Evolutionary conservation across 2,888 invertebrate species (phyloP).

Genomic region (Bombylius major): DNA sequence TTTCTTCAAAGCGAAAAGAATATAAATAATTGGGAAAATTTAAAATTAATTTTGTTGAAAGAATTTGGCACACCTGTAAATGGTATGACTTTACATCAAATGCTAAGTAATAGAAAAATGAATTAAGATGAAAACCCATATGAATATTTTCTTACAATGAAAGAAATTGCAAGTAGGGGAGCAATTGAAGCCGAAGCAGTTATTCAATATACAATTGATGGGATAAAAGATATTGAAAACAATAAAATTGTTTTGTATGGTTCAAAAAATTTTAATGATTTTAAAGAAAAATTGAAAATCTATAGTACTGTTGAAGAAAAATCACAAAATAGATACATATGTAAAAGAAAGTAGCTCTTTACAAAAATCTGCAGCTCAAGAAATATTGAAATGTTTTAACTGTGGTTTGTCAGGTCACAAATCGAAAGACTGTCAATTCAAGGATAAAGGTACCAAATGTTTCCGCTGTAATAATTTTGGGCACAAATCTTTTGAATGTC

Average conservation of each 20-base stretch:
- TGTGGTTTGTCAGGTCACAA: neutral
- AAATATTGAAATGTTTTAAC: neutral
- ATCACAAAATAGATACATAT: too few relatives aligned
- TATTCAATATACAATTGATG: slow-evolving; percentile 31
- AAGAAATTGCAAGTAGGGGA: slow-evolving; percentile 26
- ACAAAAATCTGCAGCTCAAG: too few relatives aligned
- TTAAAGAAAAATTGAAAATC: slow-evolving; percentile 13
- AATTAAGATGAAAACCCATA: slow-evolving; percentile 23
- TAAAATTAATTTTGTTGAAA: slow-evolving; percentile 4
- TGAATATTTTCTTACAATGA: slow-evolving; percentile 29
- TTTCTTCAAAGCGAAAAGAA: slow-evolving; percentile 9
- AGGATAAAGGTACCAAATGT: too few relatives aligned
- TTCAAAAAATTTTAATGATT: slow-evolving; percentile 9
- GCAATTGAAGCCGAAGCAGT: slow-evolving; percentile 24
- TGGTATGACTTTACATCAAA: slow-evolving; percentile 11
- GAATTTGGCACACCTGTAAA: slow-evolving; percentile 9
- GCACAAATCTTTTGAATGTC: neutral
- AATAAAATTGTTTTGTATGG: slow-evolving; percentile 13
- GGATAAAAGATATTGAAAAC: slow-evolving; percentile 19
- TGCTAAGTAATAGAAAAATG: slow-evolving; percentile 20
- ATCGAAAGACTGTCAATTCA: too few relatives aligned
- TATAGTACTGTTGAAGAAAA: too few relatives aligned
- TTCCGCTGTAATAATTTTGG: neutral
- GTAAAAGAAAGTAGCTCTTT: too few relatives aligned
- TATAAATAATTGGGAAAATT: slow-evolving; percentile 5